phyloP scores from a whole-genome alignment of 2,797 vertebrate species.

The Rhinella marina region DNA sequence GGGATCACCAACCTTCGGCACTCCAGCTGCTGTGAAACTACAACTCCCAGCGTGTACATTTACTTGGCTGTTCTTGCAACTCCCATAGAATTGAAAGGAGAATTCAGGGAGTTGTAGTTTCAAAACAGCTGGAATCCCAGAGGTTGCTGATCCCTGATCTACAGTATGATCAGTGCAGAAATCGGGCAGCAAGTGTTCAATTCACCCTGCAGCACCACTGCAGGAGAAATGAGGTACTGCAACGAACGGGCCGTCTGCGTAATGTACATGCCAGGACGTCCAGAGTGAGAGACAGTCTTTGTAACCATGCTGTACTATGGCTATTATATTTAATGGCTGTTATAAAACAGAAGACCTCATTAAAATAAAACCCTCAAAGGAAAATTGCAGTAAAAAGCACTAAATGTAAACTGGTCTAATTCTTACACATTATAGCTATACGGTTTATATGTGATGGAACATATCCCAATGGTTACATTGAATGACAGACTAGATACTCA shows the following conservation, averaged over 20 bases:
- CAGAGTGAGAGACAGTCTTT: neutral
- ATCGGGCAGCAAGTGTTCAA: neutral
- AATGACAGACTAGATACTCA: slow-evolving; percentile 22
- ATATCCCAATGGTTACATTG: slow-evolving; percentile 10
- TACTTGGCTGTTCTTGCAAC: too few relatives aligned
- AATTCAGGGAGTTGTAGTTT: too few relatives aligned
- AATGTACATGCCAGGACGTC: neutral
- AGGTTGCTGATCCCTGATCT: too few relatives aligned
- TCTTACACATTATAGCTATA: neutral
- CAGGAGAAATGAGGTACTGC: neutral
- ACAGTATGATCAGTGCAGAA: neutral
- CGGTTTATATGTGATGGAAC: neutral
- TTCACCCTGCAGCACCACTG: neutral
- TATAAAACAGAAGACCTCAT: neutral
- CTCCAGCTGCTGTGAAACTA: too few relatives aligned
- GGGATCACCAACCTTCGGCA: too few relatives aligned
- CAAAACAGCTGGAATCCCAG: too few relatives aligned
- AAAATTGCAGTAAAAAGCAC: neutral
- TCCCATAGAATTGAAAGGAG: too few relatives aligned
- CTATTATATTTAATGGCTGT: neutral
- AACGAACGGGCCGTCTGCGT: neutral
- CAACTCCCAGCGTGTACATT: too few relatives aligned
- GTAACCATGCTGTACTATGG: too few relatives aligned
- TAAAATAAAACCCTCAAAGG: neutral
- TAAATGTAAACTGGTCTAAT: neutral